Evolutionary conservation across 2,113 vertebrate species (phyloP).

Genomic region (Cryptotis parvus): DNA sequence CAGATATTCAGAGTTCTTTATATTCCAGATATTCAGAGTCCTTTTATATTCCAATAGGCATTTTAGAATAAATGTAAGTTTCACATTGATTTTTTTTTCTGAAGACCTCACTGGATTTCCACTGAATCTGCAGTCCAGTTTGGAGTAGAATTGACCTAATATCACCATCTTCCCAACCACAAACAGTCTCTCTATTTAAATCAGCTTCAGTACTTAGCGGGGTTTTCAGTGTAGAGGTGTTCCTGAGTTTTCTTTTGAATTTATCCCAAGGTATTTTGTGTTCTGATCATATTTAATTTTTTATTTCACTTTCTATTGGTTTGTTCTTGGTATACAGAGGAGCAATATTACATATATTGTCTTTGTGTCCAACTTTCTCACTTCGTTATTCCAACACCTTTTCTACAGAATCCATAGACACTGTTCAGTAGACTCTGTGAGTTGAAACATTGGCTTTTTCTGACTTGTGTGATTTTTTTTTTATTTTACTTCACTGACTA

Average conservation of each 20-base stretch:
- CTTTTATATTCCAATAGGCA: neutral
- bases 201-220: conserved; percentile 14
- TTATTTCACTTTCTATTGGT: too few relatives aligned
- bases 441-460: neutral
- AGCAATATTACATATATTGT: neutral
- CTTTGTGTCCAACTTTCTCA: conserved; percentile 4
- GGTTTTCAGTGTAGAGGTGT: neutral
- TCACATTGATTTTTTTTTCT: neutral
- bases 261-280: neutral
- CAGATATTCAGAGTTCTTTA: too few relatives aligned
- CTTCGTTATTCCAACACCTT: neutral
- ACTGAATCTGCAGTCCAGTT: neutral
- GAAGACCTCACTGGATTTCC: neutral
- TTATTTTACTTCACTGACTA: neutral
- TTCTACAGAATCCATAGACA: conserved; percentile 41
- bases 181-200: neutral
- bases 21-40: neutral
- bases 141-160: neutral
- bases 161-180: neutral
- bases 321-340: too few relatives aligned
- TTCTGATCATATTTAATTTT: too few relatives aligned
- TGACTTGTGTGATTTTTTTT: neutral
- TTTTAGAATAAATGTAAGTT: conserved; percentile 40
- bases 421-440: neutral
- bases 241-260: conserved; percentile 2